A percentile compares a stretch with the other conserved stretches of the same genome.
These are phyloP conservation scores for Venturia canescens DNA, from an alignment of 1,140 invertebrate genomes.

Conservation along the genomic window DNA sequence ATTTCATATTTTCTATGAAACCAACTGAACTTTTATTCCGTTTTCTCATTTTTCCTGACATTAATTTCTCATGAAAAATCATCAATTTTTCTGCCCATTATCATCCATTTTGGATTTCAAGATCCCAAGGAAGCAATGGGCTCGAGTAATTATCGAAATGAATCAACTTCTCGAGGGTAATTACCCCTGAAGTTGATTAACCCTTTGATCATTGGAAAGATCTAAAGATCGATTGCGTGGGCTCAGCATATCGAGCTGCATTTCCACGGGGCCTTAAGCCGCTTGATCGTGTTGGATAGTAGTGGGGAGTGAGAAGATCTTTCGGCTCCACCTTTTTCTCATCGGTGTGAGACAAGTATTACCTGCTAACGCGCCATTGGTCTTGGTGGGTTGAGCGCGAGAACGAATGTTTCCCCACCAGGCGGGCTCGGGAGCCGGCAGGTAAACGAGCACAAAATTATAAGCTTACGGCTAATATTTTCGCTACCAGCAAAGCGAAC, in stretches of 20 bases:
- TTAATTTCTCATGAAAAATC: no score
- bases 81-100: no score
- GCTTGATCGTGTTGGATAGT: not conserved
- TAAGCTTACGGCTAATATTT: not conserved
- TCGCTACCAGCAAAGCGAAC: not conserved
- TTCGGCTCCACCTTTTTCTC: not conserved
- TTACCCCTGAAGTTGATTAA: no score
- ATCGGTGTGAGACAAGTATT: not conserved
- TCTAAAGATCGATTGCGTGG: not conserved
- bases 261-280: not conserved
- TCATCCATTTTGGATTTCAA: no score
- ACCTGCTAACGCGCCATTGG: not conserved
- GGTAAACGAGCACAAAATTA: not conserved
- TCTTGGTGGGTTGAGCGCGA: not conserved
- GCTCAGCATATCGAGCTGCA: not conserved
- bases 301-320: not conserved
- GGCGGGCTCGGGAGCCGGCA: not conserved
- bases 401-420: not conserved
- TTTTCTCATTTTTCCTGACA: no score
- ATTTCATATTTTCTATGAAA: no score
- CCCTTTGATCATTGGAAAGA: not conserved
- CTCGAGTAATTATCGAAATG: no score
- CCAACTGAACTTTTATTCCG: no score
- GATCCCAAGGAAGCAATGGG: no score
- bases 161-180: no score